Conservation (phyloP, 2,113 vertebrate genomes). For the Aptenodytes patagonicus region DNA sequence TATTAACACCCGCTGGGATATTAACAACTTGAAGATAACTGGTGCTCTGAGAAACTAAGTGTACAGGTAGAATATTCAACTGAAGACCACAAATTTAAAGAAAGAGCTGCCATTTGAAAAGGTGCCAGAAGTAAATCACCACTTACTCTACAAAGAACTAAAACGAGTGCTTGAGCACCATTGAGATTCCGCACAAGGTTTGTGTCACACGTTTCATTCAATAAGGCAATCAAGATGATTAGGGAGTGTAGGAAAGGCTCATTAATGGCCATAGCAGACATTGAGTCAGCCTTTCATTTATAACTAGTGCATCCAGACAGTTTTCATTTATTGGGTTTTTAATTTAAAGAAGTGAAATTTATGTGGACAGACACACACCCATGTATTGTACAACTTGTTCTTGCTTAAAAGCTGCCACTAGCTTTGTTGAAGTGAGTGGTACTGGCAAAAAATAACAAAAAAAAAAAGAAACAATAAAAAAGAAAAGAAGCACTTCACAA, state of each 20-base stretch:
- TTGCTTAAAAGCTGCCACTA: neutral
- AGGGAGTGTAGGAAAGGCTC: slow-evolving; percentile 53
- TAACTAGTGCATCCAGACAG: neutral
- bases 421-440: neutral
- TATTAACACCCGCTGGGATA: neutral
- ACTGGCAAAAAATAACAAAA: neutral
- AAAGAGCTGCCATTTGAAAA: slow-evolving; percentile 35
- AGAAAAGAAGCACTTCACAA: neutral
- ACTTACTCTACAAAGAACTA: slow-evolving; percentile 5
- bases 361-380: neutral
- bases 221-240: slow-evolving; percentile 68
- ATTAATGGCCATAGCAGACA: slow-evolving; percentile 10
- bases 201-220: slow-evolving; percentile 38
- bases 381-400: neutral
- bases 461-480: neutral
- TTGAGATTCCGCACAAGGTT: slow-evolving; percentile 13
- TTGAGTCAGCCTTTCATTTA: slow-evolving; percentile 39
- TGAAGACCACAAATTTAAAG: slow-evolving; percentile 11
- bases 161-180: neutral
- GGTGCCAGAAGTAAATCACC: slow-evolving; percentile 47
- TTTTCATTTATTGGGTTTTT: slow-evolving; percentile 31
- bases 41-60: neutral
- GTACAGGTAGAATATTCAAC: neutral
- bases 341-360: slow-evolving; percentile 36
- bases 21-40: neutral